phyloP scores from a whole-genome alignment of 2,888 invertebrate genomes.

The Sinhomidia bicolor region DNA sequence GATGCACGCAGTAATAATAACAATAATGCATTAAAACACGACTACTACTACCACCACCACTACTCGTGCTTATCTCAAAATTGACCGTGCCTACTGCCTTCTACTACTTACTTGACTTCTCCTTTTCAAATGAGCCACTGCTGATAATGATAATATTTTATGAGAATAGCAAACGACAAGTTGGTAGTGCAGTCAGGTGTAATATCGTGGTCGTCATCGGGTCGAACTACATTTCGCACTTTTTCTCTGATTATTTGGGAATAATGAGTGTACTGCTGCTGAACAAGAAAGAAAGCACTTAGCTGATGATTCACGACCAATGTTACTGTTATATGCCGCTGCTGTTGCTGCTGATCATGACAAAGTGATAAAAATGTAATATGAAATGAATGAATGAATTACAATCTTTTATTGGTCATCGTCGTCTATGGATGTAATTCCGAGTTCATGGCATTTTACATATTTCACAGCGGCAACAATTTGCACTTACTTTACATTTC shows the following conservation, averaged over 20 bases:
- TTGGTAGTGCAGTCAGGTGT: neutral
- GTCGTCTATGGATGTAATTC: neutral
- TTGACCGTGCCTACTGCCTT: slow-evolving; percentile 16
- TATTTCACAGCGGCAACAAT: slow-evolving; percentile 59
- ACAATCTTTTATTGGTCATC: neutral
- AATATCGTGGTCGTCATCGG: no score
- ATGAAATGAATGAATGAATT: slow-evolving; percentile 36
- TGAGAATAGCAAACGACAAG: slow-evolving; percentile 22
- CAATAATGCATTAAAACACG: slow-evolving; percentile 26
- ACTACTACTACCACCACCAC: no score
- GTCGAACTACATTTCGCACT: slow-evolving; percentile 72
- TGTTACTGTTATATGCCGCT: neutral
- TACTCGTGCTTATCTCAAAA: neutral
- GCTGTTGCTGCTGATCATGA: slow-evolving; percentile 29
- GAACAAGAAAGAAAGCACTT: slow-evolving; percentile 47
- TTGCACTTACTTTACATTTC: slow-evolving; percentile 53
- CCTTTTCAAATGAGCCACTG: neutral
- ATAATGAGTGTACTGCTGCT: neutral
- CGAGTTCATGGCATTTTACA: slow-evolving; percentile 61
- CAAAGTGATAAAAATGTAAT: slow-evolving; percentile 42
- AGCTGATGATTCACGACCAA: slow-evolving; percentile 31
- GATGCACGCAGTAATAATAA: neutral
- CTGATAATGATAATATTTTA: slow-evolving; percentile 19
- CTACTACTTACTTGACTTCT: slow-evolving; percentile 17
- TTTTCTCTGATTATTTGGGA: slow-evolving; percentile 45